phyloP scores from a whole-genome alignment of 1,140 invertebrate genomes.

The Drosophila nigromelanica region DNA sequence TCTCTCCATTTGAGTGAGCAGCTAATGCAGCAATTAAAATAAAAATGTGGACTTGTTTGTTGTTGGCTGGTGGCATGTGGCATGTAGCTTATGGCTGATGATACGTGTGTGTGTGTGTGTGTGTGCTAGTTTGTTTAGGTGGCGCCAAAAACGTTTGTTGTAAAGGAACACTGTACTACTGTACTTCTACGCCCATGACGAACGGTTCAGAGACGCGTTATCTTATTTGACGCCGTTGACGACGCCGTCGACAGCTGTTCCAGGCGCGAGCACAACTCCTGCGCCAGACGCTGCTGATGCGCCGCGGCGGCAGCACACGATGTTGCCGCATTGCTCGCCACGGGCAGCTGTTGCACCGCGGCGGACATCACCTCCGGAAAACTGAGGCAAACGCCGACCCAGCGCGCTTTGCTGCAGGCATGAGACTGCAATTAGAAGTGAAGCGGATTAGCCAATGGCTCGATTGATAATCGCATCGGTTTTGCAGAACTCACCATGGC shows the following conservation, averaged over 20 bases:
- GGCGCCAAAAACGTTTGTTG: conserved; percentile 31
- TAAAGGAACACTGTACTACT: conserved; percentile 61
- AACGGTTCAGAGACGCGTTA: conserved; percentile 55
- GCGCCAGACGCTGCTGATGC: conserved; percentile 75
- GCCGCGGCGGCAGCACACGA: conserved; percentile 72
- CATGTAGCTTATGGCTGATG: conserved; percentile 50
- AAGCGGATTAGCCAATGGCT: conserved; percentile 8
- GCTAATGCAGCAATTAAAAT: conserved; percentile 47
- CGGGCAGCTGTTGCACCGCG: conserved; percentile 65
- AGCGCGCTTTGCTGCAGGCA: conserved; percentile 89
- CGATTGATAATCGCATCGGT: neutral
- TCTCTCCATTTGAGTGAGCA: conserved; percentile 19
- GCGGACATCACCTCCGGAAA: conserved; percentile 83
- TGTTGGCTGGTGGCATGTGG: conserved; percentile 20
- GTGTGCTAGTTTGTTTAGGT: conserved; percentile 19
- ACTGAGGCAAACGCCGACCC: conserved; percentile 88
- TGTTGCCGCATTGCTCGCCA: conserved; percentile 48
- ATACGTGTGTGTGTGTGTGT: conserved; percentile 53
- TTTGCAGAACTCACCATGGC: conserved; percentile 86
- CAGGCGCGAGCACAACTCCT: conserved; percentile 85
- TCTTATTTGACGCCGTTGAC: conserved; percentile 62
- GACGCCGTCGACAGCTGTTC: conserved; percentile 85
- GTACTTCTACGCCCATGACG: neutral
- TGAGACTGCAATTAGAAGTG: conserved; percentile 87
- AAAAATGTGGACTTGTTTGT: conserved; percentile 20